Evolutionary conservation across 2,888 invertebrate genomes (phyloP).

Genomic region (Acanthosoma haemorrhoidale): DNA sequence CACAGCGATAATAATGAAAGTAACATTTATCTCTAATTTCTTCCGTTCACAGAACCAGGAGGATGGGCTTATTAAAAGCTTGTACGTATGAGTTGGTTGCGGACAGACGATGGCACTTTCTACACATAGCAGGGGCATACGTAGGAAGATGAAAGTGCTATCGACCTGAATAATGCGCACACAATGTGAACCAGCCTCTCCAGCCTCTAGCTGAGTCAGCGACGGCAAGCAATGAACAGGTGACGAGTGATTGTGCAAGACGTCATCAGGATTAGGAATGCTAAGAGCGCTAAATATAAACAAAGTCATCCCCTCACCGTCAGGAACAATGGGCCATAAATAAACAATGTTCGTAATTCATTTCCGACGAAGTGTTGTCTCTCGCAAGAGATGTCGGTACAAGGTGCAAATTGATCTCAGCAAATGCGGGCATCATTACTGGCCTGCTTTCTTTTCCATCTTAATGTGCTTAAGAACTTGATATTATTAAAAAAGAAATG

Average conservation of each 20-base stretch:
- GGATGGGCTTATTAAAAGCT: too few relatives aligned
- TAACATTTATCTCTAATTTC: too few relatives aligned
- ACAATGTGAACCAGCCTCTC: not conserved
- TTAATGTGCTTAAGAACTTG: too few relatives aligned
- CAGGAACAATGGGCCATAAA: not conserved
- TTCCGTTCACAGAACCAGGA: too few relatives aligned
- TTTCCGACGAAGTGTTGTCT: too few relatives aligned
- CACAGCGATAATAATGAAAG: too few relatives aligned
- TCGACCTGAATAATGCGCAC: not conserved
- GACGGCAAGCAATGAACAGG: not conserved
- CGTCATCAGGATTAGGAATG: too few relatives aligned
- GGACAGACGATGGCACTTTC: not conserved
- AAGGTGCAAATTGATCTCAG: too few relatives aligned
- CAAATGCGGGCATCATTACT: too few relatives aligned
- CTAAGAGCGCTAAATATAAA: constrained; percentile 5
- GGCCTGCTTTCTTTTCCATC: too few relatives aligned
- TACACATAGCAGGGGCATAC: not conserved
- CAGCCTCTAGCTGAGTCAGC: not conserved
- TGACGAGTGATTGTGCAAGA: not conserved
- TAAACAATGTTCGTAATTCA: constrained; percentile 5
- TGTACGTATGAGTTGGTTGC: not conserved
- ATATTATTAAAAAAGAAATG: too few relatives aligned
- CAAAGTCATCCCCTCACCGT: not conserved
- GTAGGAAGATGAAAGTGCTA: constrained; percentile 5
- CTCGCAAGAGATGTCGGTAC: too few relatives aligned